These are phyloP conservation scores for Myanophis thanlyinensis DNA, from an alignment of 2,113 vertebrate species.

Conservation along the genomic window DNA sequence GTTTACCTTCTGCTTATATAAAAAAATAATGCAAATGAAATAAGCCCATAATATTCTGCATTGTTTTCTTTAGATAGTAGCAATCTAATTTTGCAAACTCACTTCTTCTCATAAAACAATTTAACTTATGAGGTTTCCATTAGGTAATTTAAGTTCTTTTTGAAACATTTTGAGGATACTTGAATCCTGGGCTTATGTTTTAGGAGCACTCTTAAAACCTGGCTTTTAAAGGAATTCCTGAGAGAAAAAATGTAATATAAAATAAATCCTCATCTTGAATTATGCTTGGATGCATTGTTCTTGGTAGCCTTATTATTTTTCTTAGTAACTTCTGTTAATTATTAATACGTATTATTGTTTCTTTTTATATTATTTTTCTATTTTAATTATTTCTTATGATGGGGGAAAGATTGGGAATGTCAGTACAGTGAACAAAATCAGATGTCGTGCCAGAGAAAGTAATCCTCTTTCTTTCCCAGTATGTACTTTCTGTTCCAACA, in stretches of 20 bases:
- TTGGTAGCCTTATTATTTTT: not conserved
- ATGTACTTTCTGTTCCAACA: constrained; percentile 52
- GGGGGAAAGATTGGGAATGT: not conserved
- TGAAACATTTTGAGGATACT: not conserved
- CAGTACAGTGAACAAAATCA: not conserved
- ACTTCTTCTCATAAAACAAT: not conserved
- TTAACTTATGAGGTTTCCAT: not conserved
- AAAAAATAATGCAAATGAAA: not conserved
- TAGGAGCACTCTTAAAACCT: not conserved
- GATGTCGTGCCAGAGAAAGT: not conserved
- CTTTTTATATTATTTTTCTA: not conserved
- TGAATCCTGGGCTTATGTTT: not conserved
- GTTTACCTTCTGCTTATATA: not conserved
- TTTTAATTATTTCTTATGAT: not conserved
- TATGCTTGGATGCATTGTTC: not conserved
- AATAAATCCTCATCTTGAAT: not conserved
- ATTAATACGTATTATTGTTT: not conserved
- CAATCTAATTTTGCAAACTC: not conserved
- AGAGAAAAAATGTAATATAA: not conserved
- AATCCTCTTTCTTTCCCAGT: not conserved
- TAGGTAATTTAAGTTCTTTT: not conserved
- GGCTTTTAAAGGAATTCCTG: not conserved
- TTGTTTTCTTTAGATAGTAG: not conserved
- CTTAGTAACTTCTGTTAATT: not conserved
- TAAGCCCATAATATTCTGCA: not conserved